A percentile compares a stretch with the other conserved stretches of the same genome.
phyloP scores from a whole-genome alignment of 2,797 vertebrate genomes.

The Anisognathus igniventris region DNA sequence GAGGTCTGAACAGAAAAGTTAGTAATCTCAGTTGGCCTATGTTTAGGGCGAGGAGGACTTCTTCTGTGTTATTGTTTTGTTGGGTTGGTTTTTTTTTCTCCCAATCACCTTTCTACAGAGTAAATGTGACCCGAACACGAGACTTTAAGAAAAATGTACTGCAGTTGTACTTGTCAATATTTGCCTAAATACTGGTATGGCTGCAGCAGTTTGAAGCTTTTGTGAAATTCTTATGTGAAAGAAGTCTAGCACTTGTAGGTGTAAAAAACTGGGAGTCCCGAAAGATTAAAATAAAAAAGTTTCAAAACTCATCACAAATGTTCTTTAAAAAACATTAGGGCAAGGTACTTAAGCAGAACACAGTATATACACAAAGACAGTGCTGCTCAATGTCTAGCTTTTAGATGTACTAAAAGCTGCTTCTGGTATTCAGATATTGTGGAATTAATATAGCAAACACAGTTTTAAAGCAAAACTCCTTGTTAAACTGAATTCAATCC shows the following conservation, averaged over 20 bases:
- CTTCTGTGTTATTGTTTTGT: background rate
- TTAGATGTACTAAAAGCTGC: background rate
- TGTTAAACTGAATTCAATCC: background rate
- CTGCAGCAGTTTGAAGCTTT: background rate
- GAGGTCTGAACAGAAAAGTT: background rate
- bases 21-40: background rate
- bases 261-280: background rate
- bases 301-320: background rate
- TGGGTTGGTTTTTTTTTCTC: rapidly evolving
- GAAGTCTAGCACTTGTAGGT: background rate
- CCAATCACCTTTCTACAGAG: background rate
- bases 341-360: background rate
- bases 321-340: background rate
- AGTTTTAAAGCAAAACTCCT: background rate
- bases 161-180: background rate
- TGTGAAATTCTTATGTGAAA: background rate
- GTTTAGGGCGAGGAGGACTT: background rate
- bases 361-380: background rate
- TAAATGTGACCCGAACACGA: background rate
- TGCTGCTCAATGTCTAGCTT: background rate
- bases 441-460: background rate
- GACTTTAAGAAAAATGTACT: background rate
- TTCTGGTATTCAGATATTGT: background rate
- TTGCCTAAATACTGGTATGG: background rate
- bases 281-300: background rate